Base-by-base conservation (phyloP, 2,797 vertebrate genomes). In the Aldrovandia affinis region DNA sequence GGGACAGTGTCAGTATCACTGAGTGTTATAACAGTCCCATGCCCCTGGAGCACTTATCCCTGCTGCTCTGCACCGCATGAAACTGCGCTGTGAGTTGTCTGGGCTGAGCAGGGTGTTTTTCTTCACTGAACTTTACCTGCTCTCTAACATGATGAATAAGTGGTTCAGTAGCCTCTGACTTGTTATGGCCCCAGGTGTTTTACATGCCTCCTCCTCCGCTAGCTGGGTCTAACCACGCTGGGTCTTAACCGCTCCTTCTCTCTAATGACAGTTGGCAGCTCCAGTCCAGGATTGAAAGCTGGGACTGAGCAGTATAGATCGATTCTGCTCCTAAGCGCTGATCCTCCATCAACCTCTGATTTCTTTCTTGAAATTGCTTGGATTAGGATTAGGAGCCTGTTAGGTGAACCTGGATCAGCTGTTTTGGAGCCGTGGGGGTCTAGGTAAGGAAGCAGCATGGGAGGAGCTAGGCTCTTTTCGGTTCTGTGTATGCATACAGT, bases 81-180 rank as follows among this genome's bases (percentile, higher is more conserved):
- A 55, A 47, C 79, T 54, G 52, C 57, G 28, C 42, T 47, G 44
- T 12, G 20, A 52, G n/a, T 77, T 61, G 42, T 73, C 55, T 52
- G 52, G 81, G 68, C 57, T 75, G 57, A 84, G 77, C 44, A 15
- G 83, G 52, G 28, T 85, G 84, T 78, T 65, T 85, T 82, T 78
- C 73, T 82, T 78, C 80, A 78, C 84, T 78, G 68, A 77, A 61
- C 42, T 77, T 81, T 65, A 42, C 80, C 70, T 81, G 57, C 80
- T 65, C 68, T 39, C 54, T 82, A 33, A 82, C 73, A 82, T 78
- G 68, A 81, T 70, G n/a, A 73, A 54, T 81, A 36, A 70, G 12
- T 12, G 30, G 47, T 1, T 8, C 68, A 39, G 10, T 22, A 30
- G 10, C 68, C 68, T 75, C 68, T 28, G 30, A 4, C 30, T 25